Base-by-base conservation (phyloP, 1,140 invertebrate species). In the Drosophila bifasciata region DNA sequence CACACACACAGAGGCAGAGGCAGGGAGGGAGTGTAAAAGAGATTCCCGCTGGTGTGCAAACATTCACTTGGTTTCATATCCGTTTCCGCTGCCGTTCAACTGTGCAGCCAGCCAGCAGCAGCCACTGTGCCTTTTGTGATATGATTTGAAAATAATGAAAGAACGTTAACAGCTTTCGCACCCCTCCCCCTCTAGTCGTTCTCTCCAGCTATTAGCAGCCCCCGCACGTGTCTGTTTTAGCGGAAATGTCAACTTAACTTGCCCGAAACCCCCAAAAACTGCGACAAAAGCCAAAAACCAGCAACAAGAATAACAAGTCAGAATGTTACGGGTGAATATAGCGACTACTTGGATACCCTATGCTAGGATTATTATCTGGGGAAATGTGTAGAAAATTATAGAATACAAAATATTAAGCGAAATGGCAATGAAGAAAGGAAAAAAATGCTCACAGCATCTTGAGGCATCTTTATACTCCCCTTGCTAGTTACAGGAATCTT, bases 61-160 rank as follows among this genome's bases (percentile, higher is more conserved):
- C 83, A 81, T 69, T 81, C 69, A 75, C 64, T 86, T 60, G 69
- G 64, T 57, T 72, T 74, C 75, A 83, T 88, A 83, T 88, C 83
- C 83, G 78, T 72, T 88, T 88, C 83, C 83, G 70, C 50, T 40
- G 50, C 63, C 32, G 32, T 36, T 69, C 52, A 68, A 55, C 67
- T 52, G 25, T 25, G 36, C 21, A 46, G 36, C 23, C 23, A 36
- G 28, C 46, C 46, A 13, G 46, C 39, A 11, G 13, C 23, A 8
- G 16, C 11, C 32, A 41, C 51, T 50, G 28, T 46, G 60, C 46
- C 51, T 25, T 76, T 81, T 79, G 44, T 88, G 78, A 88, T 88
- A 88, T 88, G 83, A 88, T 88, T 88, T 88, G 80, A 88, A 88
- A 88, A 88, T 88, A 88, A 88, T 88, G 84, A 88, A 88, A 88